A percentile compares a stretch with the other conserved stretches of the same genome.
Evolutionary conservation across 2,888 invertebrate genomes (phyloP).

Genomic region (Serrognathus titanus): DNA sequence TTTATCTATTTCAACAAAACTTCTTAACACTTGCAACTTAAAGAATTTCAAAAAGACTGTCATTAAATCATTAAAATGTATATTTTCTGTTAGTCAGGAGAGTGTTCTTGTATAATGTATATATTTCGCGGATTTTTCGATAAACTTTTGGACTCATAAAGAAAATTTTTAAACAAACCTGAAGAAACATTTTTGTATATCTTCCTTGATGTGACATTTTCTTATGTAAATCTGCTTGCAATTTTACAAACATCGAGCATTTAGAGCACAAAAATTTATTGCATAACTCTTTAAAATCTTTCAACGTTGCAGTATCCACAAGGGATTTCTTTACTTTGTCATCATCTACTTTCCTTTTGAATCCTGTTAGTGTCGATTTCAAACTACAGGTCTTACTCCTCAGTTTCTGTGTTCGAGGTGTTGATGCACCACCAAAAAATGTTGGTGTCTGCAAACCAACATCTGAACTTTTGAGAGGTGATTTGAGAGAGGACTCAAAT

Average conservation of each 20-base stretch:
- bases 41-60: no score
- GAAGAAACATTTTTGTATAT: neutral
- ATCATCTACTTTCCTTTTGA: neutral
- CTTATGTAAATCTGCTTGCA: neutral
- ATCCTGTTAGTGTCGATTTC: no score
- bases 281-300: neutral
- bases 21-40: no score
- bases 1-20: no score
- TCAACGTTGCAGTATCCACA: neutral
- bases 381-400: neutral
- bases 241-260: neutral
- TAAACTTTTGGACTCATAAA: no score
- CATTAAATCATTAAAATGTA: no score
- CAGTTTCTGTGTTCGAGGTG: neutral
- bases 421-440: neutral
- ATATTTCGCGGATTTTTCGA: no score
- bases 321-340: neutral
- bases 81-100: no score
- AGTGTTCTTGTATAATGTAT: no score
- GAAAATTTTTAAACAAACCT: neutral
- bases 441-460: neutral
- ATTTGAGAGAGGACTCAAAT: neutral
- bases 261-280: neutral
- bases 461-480: neutral
- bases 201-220: neutral